Evolutionary conservation across 2,113 vertebrate species (phyloP), one percentile per base, ranked within the genome.

Genomic region (Pomatorhinus ruficollis): DNA sequence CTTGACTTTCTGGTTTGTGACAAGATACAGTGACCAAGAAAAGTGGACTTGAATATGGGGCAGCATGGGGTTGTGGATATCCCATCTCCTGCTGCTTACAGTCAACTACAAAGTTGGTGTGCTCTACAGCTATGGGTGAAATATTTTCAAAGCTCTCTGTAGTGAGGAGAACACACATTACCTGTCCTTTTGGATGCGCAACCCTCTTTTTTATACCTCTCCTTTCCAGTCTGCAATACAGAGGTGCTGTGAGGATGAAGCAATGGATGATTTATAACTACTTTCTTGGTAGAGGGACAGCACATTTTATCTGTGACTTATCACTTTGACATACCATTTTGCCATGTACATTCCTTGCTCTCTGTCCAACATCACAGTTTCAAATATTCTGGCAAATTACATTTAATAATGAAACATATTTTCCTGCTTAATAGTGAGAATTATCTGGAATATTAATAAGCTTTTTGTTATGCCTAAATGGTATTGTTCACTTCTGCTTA

Each of bases 161-260:
- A 69, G 37, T 70, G 20, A 83, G 28, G 60, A 69, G 25, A 59
- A 23, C 16, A 39, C 0, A 39, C 0, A 0, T 83, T 42, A 6
- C 3, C 1, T n/a, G 25, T 75, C 22, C 27, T 76, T 81, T 66
- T 54, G 47, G 15, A 17, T 82, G 39, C 17, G 74, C 28, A 44
- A 20, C 37, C n/a, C 59, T 83, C 49, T 59, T 83, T 81, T 66
- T 83, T 68, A 28, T 80, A 72, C 16, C 18, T 40, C 53, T 70
- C 1, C 57, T 82, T 91, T 89, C 40, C 40, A 60, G 40, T 24
- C 18, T 85, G 40, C 10, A 37, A 6, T 22, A 21, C 13, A 57
- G 57, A 85, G 45, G 14, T 54, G 45, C 31, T 76, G 61, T 40
- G 60, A 88, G 33, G 25, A 57, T 56, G 40, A 82, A 79, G 40